Conservation (phyloP, 64 coral and sea anemone genomes). For the Dendrophyllia cribrosa region DNA sequence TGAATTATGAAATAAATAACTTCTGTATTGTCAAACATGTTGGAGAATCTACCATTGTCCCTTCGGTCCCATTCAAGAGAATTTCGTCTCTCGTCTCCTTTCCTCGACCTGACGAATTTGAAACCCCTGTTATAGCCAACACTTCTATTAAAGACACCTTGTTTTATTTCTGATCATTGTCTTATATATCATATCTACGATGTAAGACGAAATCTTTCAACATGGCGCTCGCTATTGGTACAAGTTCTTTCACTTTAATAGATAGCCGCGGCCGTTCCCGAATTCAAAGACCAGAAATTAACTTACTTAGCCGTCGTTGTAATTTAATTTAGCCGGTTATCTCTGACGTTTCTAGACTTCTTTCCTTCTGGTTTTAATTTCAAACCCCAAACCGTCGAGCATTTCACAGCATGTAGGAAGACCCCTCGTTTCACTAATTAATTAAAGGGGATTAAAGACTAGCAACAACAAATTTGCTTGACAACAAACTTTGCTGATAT, state of each 20-base stretch:
- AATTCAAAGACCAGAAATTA: no score
- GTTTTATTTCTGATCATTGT: background rate
- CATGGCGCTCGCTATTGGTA: background rate
- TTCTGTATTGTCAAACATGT: no score
- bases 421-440: constrained; percentile 10
- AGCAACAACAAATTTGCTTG: background rate
- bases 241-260: background rate
- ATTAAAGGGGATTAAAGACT: constrained; percentile 18
- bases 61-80: no score
- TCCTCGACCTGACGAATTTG: background rate
- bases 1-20: no score
- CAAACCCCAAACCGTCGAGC: background rate
- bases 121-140: background rate
- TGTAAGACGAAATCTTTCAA: constrained; percentile 29
- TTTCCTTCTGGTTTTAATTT: background rate
- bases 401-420: constrained; percentile 11
- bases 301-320: no score
- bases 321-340: background rate
- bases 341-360: background rate
- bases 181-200: background rate
- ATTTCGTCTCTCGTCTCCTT: no score
- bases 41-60: no score
- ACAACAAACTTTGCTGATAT: background rate
- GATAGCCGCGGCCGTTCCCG: no score
- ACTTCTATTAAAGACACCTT: no score